A percentile compares a stretch with the other conserved stretches of the same genome.
Conservation (phyloP, 2,113 vertebrate species). For the Tinamus guttatus region DNA sequence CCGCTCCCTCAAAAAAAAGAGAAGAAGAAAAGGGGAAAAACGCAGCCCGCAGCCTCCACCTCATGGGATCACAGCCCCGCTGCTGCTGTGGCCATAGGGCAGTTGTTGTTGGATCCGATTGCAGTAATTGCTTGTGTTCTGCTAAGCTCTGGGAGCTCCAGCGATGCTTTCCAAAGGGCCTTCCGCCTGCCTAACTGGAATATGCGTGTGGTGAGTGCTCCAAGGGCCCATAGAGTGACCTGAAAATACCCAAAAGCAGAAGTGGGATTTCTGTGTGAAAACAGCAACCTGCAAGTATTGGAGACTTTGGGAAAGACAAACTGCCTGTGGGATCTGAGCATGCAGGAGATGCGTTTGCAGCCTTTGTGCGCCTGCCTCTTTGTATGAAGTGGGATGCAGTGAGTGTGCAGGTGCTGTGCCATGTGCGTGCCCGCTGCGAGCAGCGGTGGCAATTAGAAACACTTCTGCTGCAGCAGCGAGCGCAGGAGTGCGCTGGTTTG, state of each 20-base stretch:
- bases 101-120: not conserved
- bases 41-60: not conserved
- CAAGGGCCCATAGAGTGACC: not conserved
- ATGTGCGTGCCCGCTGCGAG: constrained; percentile 39
- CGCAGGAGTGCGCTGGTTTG: not conserved
- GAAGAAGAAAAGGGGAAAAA: not conserved
- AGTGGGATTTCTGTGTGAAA: constrained; percentile 8
- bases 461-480: not conserved
- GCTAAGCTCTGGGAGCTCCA: not conserved
- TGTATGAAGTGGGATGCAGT: constrained; percentile 49
- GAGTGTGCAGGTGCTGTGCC: constrained; percentile 71
- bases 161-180: constrained; percentile 44
- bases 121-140: not conserved
- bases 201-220: not conserved
- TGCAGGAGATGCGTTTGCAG: not conserved
- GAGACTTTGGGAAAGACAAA: not conserved
- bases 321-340: not conserved
- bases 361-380: constrained; percentile 78
- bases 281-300: not conserved
- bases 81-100: not conserved
- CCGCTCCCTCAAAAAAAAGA: not conserved
- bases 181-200: not conserved
- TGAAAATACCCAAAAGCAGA: constrained; percentile 13
- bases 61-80: not conserved
- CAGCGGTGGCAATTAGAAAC: not conserved